phyloP scores from a whole-genome alignment of 2,797 vertebrate genomes.

The Dallia pectoralis region DNA sequence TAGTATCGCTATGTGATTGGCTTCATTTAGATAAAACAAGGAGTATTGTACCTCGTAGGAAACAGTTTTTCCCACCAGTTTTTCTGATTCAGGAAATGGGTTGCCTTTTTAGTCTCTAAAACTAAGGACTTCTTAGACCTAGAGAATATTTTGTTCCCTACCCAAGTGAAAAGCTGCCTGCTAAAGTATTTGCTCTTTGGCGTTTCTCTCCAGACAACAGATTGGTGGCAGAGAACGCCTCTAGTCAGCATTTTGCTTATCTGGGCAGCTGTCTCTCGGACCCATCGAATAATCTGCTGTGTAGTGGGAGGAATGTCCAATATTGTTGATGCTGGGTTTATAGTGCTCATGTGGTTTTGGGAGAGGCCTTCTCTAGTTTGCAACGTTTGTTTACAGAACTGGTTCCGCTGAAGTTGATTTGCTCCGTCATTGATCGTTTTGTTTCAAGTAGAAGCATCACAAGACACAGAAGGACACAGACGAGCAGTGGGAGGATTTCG shows the following conservation, averaged over 20 bases:
- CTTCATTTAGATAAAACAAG: conserved; percentile 8
- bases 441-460: background rate
- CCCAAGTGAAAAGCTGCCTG: background rate
- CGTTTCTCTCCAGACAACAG: background rate
- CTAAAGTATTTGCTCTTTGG: background rate
- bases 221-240: background rate
- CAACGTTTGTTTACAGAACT: background rate
- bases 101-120: background rate
- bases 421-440: background rate
- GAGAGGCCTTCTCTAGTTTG: background rate
- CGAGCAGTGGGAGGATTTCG: background rate
- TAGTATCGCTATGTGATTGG: background rate
- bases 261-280: no score
- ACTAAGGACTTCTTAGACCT: no score
- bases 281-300: background rate
- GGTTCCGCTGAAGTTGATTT: background rate
- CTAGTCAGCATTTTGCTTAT: background rate
- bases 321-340: background rate
- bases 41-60: background rate
- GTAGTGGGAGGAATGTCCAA: background rate
- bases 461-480: background rate
- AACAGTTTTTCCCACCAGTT: background rate
- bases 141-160: background rate
- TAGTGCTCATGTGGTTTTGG: background rate
- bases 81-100: background rate